phyloP scores from a whole-genome alignment of 2,888 invertebrate genomes.

The Drosophila mayaguana region DNA sequence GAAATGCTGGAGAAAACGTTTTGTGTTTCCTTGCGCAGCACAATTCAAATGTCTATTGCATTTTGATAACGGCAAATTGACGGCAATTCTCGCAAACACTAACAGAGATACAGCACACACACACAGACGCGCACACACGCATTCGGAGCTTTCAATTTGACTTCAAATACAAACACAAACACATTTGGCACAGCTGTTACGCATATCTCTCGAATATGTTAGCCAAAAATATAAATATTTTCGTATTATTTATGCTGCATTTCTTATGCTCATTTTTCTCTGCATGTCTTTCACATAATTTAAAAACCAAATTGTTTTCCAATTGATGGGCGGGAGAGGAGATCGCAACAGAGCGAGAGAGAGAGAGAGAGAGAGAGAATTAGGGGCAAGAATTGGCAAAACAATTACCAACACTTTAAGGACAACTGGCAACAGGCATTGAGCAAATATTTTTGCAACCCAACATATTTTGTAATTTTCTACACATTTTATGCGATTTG shows the following conservation, averaged over 20 bases:
- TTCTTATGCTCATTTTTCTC: slow-evolving; percentile 27
- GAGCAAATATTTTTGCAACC: slow-evolving; percentile 62
- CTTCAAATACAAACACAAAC: slow-evolving; percentile 40
- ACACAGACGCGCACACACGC: slow-evolving; percentile 5
- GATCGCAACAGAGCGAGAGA: background rate
- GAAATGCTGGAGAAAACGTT: slow-evolving; percentile 6
- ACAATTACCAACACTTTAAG: slow-evolving; percentile 57
- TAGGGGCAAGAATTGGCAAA: background rate
- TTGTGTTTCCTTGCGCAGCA: slow-evolving; percentile 7
- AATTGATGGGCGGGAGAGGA: slow-evolving; percentile 29
- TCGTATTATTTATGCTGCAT: slow-evolving; percentile 57
- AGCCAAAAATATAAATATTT: slow-evolving; percentile 38
- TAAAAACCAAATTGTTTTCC: slow-evolving; percentile 64
- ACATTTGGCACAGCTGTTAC: slow-evolving; percentile 56
- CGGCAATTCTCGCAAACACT: slow-evolving; percentile 28
- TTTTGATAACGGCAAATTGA: slow-evolving; percentile 70
- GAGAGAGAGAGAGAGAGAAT: background rate
- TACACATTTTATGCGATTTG: slow-evolving; percentile 63
- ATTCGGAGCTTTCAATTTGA: slow-evolving; percentile 40
- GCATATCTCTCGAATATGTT: slow-evolving; percentile 55
- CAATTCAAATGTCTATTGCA: slow-evolving; percentile 67
- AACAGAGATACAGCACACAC: slow-evolving; percentile 18
- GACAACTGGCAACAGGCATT: slow-evolving; percentile 41
- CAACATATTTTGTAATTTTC: slow-evolving; percentile 72
- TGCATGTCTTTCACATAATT: slow-evolving; percentile 52